A percentile compares a stretch with the other conserved stretches of the same genome.
phyloP scores from a whole-genome alignment of 2,797 vertebrate genomes.

The Geotria australis region DNA sequence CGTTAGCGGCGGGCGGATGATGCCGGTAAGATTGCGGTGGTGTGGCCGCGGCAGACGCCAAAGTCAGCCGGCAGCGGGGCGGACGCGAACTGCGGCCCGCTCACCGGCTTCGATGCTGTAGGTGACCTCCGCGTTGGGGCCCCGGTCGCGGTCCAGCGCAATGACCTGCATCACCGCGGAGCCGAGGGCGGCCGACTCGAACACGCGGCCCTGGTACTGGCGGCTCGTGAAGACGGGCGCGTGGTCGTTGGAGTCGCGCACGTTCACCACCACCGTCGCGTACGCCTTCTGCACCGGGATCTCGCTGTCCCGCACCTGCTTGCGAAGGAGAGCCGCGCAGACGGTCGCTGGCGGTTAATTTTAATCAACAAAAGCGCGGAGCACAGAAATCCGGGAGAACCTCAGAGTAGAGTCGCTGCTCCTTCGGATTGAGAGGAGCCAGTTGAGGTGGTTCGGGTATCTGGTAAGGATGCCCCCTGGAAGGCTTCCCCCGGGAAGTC shows the following conservation, averaged over 20 bases:
- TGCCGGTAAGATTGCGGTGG: too few relatives aligned
- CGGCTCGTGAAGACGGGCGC: conserved; percentile 64
- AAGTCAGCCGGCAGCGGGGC: too few relatives aligned
- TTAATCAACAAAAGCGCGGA: too few relatives aligned
- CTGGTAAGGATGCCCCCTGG: too few relatives aligned
- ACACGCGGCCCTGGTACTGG: conserved; percentile 41
- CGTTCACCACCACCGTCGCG: conserved; percentile 42
- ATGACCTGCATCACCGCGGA: conserved; percentile 60
- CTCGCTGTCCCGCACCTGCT: conserved; percentile 80
- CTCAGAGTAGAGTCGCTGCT: too few relatives aligned
- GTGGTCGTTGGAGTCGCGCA: conserved; percentile 78
- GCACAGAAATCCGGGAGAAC: too few relatives aligned
- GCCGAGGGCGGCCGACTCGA: conserved; percentile 56
- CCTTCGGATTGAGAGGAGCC: too few relatives aligned
- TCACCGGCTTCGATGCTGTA: conserved; percentile 89
- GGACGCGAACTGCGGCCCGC: background rate
- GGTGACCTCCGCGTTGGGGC: conserved; percentile 48
- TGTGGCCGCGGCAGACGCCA: too few relatives aligned
- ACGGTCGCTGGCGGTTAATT: too few relatives aligned
- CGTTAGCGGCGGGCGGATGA: background rate
- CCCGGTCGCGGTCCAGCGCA: conserved; percentile 80
- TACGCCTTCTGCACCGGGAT: conserved; percentile 86
- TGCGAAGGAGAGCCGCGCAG: background rate
- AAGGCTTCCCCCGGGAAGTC: too few relatives aligned
- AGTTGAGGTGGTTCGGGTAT: too few relatives aligned